Base-by-base conservation (phyloP, 2,888 invertebrate genomes). In the Plagiodera versicolora region DNA sequence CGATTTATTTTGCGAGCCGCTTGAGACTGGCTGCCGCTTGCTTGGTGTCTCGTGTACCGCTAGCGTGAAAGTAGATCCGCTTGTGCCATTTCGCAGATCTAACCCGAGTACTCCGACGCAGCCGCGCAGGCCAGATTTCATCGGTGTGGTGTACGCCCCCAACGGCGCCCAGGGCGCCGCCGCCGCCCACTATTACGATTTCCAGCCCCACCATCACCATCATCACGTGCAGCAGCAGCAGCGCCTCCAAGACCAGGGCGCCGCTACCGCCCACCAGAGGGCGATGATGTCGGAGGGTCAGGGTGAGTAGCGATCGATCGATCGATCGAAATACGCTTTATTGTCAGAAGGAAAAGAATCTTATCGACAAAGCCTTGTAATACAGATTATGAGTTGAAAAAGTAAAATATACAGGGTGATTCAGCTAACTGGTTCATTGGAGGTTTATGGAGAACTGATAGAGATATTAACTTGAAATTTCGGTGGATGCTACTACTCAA, bases 71-170 rank as follows among this genome's bases (percentile, higher is more conserved):
- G 72, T 70, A 70, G 74, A n/a, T n/a, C 69, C 58, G 70, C 71
- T 72, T 69, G 69, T 70, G 70, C 70, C 70, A 65, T 72, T 32
- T 77, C 83, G 81, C 87, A 94, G 94, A 88, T 94, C 94, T 73
- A 94, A 94, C 83, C 94, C 94, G 74, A 92, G 93, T 79, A 94
- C 94, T 76, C 94, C 94, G 75, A 94, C 94, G 75, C 92, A 92
- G 85, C 90, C 92, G 72, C 87, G 92, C 76, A 87, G 93, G 71
- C 93, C 93, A 61, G 93, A 93, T 83, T 94, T 93, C 83, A 92
- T 93, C 79, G 88, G 91, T 73, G 90, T 92, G 67, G 77, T 78
- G 30, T 76, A 78, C 64, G 57, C 80, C 73, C 72, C 79, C 61
- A 76, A 72, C 60, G 28, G 28, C 28, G 5, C 28, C n/a, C n/a